Evolutionary conservation across 2,113 vertebrate species (phyloP), one percentile per base, ranked within the genome.

Genomic region (Phylloscopus whistleri): DNA sequence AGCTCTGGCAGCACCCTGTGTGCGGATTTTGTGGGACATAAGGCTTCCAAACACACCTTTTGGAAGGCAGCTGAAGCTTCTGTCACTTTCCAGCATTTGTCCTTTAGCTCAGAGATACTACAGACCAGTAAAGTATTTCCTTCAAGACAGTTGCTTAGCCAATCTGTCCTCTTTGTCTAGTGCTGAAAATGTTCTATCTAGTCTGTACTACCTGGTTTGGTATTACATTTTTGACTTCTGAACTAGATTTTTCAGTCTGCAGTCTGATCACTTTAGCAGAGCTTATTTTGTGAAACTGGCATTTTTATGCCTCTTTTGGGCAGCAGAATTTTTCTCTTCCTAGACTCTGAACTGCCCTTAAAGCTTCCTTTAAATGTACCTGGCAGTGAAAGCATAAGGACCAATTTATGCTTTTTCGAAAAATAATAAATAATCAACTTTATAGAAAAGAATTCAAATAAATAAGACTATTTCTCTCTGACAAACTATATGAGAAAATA

Each of bases 251-350:
- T 97, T 96, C 75, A 96, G 72, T 77, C 89, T 84, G 43, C 51
- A 84, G 94, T 85, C 90, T 98, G 95, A 98, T 97, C 88, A 82
- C 95, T 98, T 94, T 96, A 97, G 88, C 97, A 98, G 97, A 97
- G 56, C 76, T 84, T 95, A 62, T 89, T 95, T 94, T 74, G 55
- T 93, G 79, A 93, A 92, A 87, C 79, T 91, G 87, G 90, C 93
- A 91, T 94, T 86, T 75, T 77, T 82, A 55, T 75, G 63, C 95
- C 84, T 96, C 59, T 94, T 95, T 82, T 76, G 49, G 91, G 89
- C 75, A 87, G 84, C 56, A 95, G 59, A 83, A 88, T 58, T 82
- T 91, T 97, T 96, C 76, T 87, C 94, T 94, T 77, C 77, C 82
- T 96, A 53, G 75, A 89, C 58, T 93, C 76, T 92, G 69, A 79